These are phyloP conservation scores for Urocynchramus pylzowi DNA, from an alignment of 2,113 vertebrate genomes.

Conservation along the genomic window DNA sequence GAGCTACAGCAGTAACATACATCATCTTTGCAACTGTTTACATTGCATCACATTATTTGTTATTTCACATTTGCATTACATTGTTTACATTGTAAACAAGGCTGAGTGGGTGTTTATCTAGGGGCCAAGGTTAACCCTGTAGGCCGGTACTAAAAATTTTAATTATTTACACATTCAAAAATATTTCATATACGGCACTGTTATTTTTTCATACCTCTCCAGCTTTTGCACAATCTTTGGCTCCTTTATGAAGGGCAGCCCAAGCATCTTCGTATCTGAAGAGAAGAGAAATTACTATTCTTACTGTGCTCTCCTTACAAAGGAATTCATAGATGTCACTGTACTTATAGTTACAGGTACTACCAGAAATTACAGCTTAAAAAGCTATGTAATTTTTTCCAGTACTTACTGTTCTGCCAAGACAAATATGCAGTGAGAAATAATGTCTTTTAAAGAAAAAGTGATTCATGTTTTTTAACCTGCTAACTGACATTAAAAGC, in stretches of 20 bases:
- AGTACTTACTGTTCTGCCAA: background rate
- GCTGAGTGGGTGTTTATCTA: background rate
- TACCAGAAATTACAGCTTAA: background rate
- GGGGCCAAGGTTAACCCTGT: background rate
- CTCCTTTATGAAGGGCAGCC: constrained; percentile 83
- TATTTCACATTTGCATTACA: background rate
- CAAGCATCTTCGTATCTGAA: constrained; percentile 86
- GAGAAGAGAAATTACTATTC: background rate
- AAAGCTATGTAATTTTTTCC: background rate
- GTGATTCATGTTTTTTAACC: background rate
- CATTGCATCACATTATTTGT: background rate
- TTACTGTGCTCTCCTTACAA: background rate
- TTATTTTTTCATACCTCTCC: constrained; percentile 75
- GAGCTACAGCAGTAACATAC: background rate
- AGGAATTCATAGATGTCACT: background rate
- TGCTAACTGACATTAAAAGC: background rate
- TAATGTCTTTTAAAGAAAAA: background rate
- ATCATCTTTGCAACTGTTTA: background rate
- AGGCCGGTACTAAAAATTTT: background rate
- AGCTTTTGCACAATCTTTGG: constrained; percentile 81
- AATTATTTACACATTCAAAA: background rate
- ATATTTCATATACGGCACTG: background rate
- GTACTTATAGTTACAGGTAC: background rate
- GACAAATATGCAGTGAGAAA: background rate
- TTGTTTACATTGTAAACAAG: background rate